phyloP scores from a whole-genome alignment of 2,113 vertebrate species.

The Pelmatolapia mariae region DNA sequence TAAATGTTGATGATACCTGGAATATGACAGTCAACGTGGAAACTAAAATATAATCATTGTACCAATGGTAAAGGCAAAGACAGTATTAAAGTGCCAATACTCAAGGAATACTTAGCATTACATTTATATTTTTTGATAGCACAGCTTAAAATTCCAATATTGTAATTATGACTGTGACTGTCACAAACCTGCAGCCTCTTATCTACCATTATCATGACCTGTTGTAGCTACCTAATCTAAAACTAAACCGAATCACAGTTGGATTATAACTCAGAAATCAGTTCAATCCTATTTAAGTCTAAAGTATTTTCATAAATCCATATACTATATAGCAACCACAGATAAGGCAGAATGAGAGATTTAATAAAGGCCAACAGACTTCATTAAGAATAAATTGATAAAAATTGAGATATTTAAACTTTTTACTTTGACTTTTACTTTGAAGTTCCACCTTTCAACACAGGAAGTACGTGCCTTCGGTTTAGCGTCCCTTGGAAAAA shows the following conservation, averaged over 20 bases:
- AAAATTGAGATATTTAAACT: not conserved
- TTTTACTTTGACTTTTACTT: not conserved
- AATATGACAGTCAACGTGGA: not conserved
- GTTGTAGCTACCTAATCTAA: not conserved
- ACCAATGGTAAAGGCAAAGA: not conserved
- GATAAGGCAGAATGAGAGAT: not conserved
- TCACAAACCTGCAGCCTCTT: not conserved
- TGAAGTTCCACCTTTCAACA: not conserved
- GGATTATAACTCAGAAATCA: not conserved
- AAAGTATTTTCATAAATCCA: not conserved
- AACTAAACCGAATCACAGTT: not conserved
- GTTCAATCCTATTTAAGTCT: not conserved
- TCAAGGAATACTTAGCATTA: not conserved
- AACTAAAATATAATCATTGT: not conserved
- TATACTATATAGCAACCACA: not conserved
- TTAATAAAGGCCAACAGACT: not conserved
- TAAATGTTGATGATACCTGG: not conserved
- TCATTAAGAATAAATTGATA: not conserved
- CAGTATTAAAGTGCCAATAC: not conserved
- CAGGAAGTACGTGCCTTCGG: not conserved
- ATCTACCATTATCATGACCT: not conserved
- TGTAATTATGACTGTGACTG: not conserved
- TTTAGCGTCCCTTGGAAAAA: not conserved
- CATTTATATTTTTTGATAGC: not conserved
- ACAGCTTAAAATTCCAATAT: not conserved